Conservation (phyloP, 2,888 invertebrate species). For the Lobophora halterata region DNA sequence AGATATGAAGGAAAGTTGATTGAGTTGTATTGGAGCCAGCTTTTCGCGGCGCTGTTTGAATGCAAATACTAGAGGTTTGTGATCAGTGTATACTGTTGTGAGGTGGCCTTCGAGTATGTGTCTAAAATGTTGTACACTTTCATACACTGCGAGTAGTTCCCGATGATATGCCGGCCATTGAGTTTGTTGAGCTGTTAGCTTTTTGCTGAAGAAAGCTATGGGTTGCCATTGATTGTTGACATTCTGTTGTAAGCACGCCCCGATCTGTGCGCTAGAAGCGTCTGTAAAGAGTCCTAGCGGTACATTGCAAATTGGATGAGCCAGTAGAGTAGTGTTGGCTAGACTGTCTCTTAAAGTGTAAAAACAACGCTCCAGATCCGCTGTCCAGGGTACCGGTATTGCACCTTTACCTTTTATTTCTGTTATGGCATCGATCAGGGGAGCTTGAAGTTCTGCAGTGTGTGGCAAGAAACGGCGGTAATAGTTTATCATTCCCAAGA, state of each 20-base stretch:
- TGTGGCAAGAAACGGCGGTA: conserved; percentile 27
- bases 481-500: conserved; percentile 30
- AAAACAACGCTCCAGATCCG: too few relatives aligned
- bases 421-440: conserved; percentile 7
- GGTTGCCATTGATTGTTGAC: too few relatives aligned
- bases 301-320: too few relatives aligned
- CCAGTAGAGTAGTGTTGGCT: too few relatives aligned
- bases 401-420: not conserved
- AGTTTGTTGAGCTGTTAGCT: too few relatives aligned
- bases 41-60: conserved; percentile 37
- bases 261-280: too few relatives aligned
- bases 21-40: conserved; percentile 42
- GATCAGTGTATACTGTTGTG: conserved; percentile 5
- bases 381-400: conserved; percentile 10
- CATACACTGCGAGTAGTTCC: too few relatives aligned
- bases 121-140: not conserved
- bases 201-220: too few relatives aligned
- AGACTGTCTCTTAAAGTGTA: too few relatives aligned
- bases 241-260: too few relatives aligned
- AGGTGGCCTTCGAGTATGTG: conserved; percentile 1
- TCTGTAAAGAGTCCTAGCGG: too few relatives aligned
- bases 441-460: conserved; percentile 1
- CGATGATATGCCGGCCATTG: too few relatives aligned
- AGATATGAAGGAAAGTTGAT: conserved; percentile 43
- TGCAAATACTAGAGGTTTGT: conserved; percentile 51